Evolutionary conservation across 1,140 invertebrate species (phyloP).

Genomic region (Diuraphis noxia): DNA sequence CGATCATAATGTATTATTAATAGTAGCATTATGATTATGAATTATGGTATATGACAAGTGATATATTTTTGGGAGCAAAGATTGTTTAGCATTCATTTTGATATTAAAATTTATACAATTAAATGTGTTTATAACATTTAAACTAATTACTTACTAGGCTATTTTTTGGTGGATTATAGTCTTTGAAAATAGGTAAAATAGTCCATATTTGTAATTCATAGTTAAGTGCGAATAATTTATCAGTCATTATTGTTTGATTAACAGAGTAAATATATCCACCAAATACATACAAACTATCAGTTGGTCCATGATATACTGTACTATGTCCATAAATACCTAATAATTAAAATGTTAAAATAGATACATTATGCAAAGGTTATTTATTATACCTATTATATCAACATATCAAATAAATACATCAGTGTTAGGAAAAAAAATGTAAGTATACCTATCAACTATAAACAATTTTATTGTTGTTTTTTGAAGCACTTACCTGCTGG

Average conservation of each 20-base stretch:
- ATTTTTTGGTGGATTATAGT: slow-evolving; percentile 63
- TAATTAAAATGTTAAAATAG: slow-evolving; percentile 53
- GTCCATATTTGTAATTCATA: slow-evolving; percentile 77
- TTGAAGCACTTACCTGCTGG: slow-evolving; percentile 66
- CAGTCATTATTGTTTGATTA: slow-evolving; percentile 73
- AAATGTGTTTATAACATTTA: neutral
- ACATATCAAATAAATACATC: neutral
- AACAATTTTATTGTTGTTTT: neutral
- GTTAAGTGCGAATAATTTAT: slow-evolving; percentile 77
- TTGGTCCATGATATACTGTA: slow-evolving; percentile 80
- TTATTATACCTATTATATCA: neutral
- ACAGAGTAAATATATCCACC: slow-evolving; percentile 80
- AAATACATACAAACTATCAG: slow-evolving; percentile 85
- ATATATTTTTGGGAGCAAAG: neutral
- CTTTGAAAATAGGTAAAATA: slow-evolving; percentile 72
- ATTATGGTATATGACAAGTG: neutral
- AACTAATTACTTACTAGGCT: slow-evolving; percentile 57
- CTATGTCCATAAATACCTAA: slow-evolving; percentile 84
- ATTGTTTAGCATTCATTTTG: neutral
- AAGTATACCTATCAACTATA: neutral
- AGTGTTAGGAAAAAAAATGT: neutral
- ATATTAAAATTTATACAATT: neutral
- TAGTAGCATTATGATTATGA: neutral
- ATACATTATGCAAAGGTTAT: neutral
- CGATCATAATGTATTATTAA: neutral